Evolutionary conservation across 2,113 vertebrate genomes (phyloP).

Genomic region (Leuciscus idus): DNA sequence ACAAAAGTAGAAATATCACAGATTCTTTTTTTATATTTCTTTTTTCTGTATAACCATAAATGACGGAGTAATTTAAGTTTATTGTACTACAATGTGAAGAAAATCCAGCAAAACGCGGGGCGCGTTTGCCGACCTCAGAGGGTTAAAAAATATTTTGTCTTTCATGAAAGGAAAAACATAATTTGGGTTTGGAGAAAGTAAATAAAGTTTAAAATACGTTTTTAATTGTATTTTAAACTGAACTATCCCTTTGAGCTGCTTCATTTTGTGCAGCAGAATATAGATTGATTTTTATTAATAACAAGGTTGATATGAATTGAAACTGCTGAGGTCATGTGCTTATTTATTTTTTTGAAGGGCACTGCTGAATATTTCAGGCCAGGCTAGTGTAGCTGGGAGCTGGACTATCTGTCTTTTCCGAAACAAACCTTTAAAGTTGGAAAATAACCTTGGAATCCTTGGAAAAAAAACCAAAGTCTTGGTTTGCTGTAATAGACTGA

Average conservation of each 20-base stretch:
- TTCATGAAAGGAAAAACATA: background rate
- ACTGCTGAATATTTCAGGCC: constrained; percentile 14
- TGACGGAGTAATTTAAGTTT: too few relatives aligned
- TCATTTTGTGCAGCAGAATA: background rate
- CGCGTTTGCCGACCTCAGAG: too few relatives aligned
- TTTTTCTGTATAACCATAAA: too few relatives aligned
- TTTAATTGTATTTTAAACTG: background rate
- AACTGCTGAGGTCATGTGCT: constrained; percentile 16
- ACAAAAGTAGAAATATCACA: too few relatives aligned
- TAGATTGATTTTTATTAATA: background rate
- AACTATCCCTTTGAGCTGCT: background rate
- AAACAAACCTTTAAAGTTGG: constrained; percentile 8
- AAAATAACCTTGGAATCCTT: too few relatives aligned
- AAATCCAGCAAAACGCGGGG: too few relatives aligned
- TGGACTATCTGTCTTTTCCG: constrained; percentile 23
- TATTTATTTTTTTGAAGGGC: constrained; percentile 1
- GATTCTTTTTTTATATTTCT: too few relatives aligned
- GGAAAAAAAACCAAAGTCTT: too few relatives aligned
- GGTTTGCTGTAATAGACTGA: background rate
- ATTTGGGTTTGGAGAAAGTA: background rate
- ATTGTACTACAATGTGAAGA: too few relatives aligned
- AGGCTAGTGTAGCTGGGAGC: constrained; percentile 9
- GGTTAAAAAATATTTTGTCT: too few relatives aligned
- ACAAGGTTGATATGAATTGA: background rate
- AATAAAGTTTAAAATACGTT: background rate